Evolutionary conservation across 2,888 invertebrate genomes (phyloP).

Genomic region (Crematogaster levior): DNA sequence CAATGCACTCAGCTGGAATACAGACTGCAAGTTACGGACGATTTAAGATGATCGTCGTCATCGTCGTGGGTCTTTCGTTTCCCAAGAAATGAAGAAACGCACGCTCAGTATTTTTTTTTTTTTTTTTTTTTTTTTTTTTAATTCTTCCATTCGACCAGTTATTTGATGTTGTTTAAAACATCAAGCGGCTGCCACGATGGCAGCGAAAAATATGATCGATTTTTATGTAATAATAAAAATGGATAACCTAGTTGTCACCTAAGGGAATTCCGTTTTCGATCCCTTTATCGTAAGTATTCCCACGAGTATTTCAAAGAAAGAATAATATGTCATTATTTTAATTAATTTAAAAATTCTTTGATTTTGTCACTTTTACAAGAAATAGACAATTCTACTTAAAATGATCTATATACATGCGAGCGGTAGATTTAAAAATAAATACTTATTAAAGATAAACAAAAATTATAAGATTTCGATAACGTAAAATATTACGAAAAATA

Average conservation of each 20-base stretch:
- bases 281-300: background rate
- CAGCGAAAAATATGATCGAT: conserved; percentile 9
- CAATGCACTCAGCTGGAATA: conserved; percentile 12
- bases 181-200: background rate
- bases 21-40: background rate
- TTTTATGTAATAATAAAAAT: conserved; percentile 21
- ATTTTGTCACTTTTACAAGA: background rate
- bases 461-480: background rate
- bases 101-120: too few relatives aligned
- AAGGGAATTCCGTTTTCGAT: conserved; percentile 1
- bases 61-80: background rate
- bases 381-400: background rate
- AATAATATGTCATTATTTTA: background rate
- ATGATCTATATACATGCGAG: background rate
- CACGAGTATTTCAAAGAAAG: background rate
- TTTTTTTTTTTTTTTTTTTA: too few relatives aligned
- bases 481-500: background rate
- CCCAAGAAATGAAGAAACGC: background rate
- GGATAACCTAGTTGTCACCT: background rate
- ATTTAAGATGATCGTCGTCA: conserved; percentile 6
- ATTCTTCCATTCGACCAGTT: background rate
- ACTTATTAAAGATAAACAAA: too few relatives aligned
- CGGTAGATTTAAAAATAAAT: too few relatives aligned
- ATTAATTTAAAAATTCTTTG: background rate
- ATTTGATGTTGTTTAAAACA: conserved; percentile 6